These are phyloP conservation scores for Patagioenas fasciata DNA, from an alignment of 2,113 vertebrate species.

Conservation along the genomic window DNA sequence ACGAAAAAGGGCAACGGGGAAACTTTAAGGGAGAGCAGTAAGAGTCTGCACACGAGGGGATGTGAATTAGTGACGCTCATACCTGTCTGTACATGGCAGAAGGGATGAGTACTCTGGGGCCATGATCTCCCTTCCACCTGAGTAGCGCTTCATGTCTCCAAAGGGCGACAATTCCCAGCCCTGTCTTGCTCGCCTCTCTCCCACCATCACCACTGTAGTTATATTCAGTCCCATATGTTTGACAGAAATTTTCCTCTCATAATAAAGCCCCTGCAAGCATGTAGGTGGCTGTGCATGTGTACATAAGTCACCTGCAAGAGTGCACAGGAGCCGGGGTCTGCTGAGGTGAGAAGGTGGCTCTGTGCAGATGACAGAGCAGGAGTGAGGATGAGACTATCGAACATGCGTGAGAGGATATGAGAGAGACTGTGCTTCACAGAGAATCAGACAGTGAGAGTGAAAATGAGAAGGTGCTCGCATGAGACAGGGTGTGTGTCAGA, in stretches of 20 bases:
- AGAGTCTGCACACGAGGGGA: not conserved
- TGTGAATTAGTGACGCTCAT: rapidly evolving
- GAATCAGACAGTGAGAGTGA: not conserved
- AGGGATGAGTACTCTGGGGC: not conserved
- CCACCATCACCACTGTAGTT: not conserved
- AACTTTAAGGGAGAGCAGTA: not conserved
- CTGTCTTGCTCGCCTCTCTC: not conserved
- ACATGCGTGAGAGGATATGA: rapidly evolving
- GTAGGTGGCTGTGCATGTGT: not conserved
- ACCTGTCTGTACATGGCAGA: not conserved
- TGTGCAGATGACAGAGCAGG: not conserved
- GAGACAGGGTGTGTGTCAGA: not conserved
- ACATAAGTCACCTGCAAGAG: rapidly evolving
- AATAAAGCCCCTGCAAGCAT: rapidly evolving
- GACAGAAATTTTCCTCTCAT: not conserved
- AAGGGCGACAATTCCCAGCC: not conserved
- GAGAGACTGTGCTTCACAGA: not conserved
- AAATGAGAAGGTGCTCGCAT: not conserved
- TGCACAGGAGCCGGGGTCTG: not conserved
- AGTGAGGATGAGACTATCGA: not conserved
- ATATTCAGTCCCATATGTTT: not conserved
- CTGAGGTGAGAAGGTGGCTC: not conserved
- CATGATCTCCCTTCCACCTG: not conserved
- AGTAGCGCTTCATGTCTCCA: not conserved
- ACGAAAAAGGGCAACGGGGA: rapidly evolving